phyloP scores from a whole-genome alignment of 1,140 invertebrate species.

The Tetraneura akinire region DNA sequence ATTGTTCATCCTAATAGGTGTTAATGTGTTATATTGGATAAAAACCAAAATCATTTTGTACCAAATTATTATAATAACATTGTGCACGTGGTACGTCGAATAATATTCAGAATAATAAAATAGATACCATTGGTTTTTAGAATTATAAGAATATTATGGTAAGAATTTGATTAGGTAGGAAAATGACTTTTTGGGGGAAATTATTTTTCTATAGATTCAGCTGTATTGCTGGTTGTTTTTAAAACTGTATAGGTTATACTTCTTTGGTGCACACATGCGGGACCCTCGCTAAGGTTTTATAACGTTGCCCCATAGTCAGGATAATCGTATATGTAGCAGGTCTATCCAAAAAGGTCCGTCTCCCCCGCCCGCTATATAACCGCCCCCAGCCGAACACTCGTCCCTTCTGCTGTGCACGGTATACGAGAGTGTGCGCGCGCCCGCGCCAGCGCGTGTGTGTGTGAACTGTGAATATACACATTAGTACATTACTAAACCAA shows the following conservation, averaged over 20 bases:
- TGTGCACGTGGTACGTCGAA: too few relatives aligned
- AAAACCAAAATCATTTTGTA: too few relatives aligned
- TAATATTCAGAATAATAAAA: too few relatives aligned
- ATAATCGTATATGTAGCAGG: constrained; percentile 39
- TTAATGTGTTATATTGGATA: too few relatives aligned
- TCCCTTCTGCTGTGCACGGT: not conserved
- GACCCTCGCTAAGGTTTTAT: constrained; percentile 49
- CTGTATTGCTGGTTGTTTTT: constrained; percentile 3
- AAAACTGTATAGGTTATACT: constrained; percentile 6
- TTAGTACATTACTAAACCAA: constrained; percentile 24
- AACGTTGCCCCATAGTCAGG: constrained; percentile 44
- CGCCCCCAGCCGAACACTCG: constrained; percentile 37
- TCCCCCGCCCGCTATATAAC: constrained; percentile 29
- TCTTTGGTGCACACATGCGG: constrained; percentile 40
- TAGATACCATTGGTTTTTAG: too few relatives aligned
- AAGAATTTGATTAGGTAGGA: not conserved
- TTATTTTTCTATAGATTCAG: not conserved
- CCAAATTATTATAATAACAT: too few relatives aligned
- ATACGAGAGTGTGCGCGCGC: not conserved
- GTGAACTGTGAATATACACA: not conserved
- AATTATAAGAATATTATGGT: too few relatives aligned
- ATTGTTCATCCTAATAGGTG: too few relatives aligned
- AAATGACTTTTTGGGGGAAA: not conserved
- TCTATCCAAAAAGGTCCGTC: constrained; percentile 50
- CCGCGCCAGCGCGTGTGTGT: not conserved